A percentile compares a stretch with the other conserved stretches of the same genome.
phyloP scores from a whole-genome alignment of 2,113 vertebrate species.

The Ranitomeya imitator region DNA sequence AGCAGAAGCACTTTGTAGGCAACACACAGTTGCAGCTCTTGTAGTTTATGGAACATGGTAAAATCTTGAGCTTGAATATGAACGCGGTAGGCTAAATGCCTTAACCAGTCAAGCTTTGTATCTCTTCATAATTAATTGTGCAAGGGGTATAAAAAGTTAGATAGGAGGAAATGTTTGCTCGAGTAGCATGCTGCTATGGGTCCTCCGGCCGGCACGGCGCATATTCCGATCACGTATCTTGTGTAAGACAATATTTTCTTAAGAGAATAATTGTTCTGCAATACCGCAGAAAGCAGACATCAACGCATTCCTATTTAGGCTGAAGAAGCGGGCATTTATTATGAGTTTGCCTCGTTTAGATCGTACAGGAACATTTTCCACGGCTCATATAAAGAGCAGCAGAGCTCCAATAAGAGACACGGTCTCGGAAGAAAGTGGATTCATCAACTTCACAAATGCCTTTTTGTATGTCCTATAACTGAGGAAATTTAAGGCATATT shows the following conservation, averaged over 20 bases:
- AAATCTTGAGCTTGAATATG: conserved; percentile 35
- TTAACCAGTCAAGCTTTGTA: conserved; percentile 48
- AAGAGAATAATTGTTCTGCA: conserved; percentile 28
- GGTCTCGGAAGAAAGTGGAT: conserved; percentile 26
- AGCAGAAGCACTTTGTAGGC: conserved; percentile 46
- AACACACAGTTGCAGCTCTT: conserved; percentile 30
- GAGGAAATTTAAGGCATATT: conserved; percentile 2
- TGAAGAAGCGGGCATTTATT: conserved; percentile 35
- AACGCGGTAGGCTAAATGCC: conserved; percentile 38
- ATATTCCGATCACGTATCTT: conserved; percentile 27
- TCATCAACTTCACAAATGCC: conserved; percentile 23
- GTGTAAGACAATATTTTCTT: conserved; percentile 25
- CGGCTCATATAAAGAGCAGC: conserved; percentile 45
- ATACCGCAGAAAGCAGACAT: conserved; percentile 42
- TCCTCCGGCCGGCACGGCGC: not conserved
- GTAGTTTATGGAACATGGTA: conserved; percentile 49
- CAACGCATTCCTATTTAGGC: not conserved
- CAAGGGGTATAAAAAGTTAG: conserved; percentile 32
- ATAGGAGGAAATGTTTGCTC: conserved; percentile 46
- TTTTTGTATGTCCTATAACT: conserved; percentile 44
- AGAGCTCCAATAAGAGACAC: conserved; percentile 18
- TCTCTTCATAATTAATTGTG: conserved; percentile 41
- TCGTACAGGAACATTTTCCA: conserved; percentile 42
- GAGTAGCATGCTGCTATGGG: conserved; percentile 14
- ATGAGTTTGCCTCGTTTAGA: conserved; percentile 35